Percentiles rank a stretch among this genome's conserved stretches.
Conservation (phyloP, 2,797 vertebrate species). For the Poeciliopsis infans region DNA sequence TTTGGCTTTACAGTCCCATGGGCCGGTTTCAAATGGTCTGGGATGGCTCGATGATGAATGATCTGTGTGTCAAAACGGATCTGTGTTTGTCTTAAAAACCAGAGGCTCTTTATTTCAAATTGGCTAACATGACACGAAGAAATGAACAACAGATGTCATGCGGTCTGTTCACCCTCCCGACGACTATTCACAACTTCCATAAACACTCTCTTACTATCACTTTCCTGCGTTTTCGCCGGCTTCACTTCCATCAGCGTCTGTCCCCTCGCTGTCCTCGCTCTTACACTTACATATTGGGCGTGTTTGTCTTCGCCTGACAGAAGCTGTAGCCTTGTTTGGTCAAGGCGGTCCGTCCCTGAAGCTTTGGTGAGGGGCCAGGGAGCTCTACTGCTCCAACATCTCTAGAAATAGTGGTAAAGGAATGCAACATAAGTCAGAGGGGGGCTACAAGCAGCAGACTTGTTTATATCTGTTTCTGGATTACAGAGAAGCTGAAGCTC, state of each 20-base stretch:
- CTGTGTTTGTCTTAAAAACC: slow-evolving; percentile 14
- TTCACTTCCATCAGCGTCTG: slow-evolving; percentile 47
- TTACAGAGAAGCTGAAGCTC: slow-evolving; percentile 15
- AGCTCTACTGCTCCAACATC: slow-evolving; percentile 61
- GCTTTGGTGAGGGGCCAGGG: slow-evolving; percentile 70
- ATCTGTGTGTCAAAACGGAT: slow-evolving; percentile 24
- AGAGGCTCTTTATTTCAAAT: slow-evolving; percentile 6
- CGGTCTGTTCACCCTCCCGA: slow-evolving; percentile 5
- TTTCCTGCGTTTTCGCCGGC: slow-evolving; percentile 37
- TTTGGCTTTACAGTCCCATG: slow-evolving; percentile 19
- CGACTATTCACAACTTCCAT: background rate
- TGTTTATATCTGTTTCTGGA: slow-evolving; percentile 59
- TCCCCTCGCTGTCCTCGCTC: slow-evolving; percentile 38
- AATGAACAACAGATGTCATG: slow-evolving; percentile 16
- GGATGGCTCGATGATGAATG: slow-evolving; percentile 25
- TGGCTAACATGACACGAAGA: background rate
- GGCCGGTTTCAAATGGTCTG: slow-evolving; percentile 14
- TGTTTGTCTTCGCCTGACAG: slow-evolving; percentile 81
- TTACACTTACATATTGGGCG: slow-evolving; percentile 29
- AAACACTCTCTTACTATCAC: slow-evolving; percentile 19
- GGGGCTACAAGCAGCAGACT: slow-evolving; percentile 46
- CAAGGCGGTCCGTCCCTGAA: slow-evolving; percentile 73
- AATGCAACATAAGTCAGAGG: slow-evolving; percentile 66
- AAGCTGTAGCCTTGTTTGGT: slow-evolving; percentile 84
- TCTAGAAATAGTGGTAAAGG: slow-evolving; percentile 77